Evolutionary conservation across 2,888 invertebrate species (phyloP).

Genomic region (Fabriciana adippe): DNA sequence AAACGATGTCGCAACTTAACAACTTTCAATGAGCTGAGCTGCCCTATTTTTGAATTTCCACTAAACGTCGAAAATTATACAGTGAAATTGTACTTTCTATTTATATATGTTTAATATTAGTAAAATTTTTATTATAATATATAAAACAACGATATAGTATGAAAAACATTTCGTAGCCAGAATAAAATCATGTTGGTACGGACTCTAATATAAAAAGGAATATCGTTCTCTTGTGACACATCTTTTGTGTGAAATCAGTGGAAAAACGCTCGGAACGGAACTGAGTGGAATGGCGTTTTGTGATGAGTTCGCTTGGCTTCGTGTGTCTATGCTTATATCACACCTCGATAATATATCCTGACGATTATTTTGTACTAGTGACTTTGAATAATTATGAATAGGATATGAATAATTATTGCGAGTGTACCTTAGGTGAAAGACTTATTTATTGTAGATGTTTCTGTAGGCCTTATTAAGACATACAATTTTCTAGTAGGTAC

Average conservation of each 20-base stretch:
- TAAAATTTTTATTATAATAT: not conserved
- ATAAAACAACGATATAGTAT: not conserved
- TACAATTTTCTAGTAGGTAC: no score
- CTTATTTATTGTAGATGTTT: no score
- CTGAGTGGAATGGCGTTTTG: conserved; percentile 40
- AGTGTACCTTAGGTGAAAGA: no score
- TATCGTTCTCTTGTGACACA: conserved; percentile 1
- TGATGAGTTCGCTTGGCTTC: conserved; percentile 46
- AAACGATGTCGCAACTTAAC: conserved; percentile 19
- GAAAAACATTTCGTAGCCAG: not conserved
- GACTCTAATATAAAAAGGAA: conserved; percentile 13
- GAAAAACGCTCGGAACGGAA: conserved; percentile 32
- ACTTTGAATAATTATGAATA: no score
- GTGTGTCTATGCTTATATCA: conserved; percentile 41
- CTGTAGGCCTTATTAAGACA: no score
- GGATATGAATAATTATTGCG: no score
- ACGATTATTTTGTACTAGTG: conserved; percentile 7
- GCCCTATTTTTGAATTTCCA: conserved; percentile 14
- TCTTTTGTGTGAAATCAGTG: conserved; percentile 29
- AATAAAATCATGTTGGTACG: conserved; percentile 7
- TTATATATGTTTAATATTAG: not conserved
- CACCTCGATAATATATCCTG: conserved; percentile 12
- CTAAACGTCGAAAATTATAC: conserved; percentile 10
- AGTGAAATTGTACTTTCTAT: not conserved
- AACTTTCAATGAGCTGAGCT: conserved; percentile 19